These are phyloP conservation scores for Gerris buenoi DNA, from an alignment of 1,140 invertebrate species.

Conservation along the genomic window DNA sequence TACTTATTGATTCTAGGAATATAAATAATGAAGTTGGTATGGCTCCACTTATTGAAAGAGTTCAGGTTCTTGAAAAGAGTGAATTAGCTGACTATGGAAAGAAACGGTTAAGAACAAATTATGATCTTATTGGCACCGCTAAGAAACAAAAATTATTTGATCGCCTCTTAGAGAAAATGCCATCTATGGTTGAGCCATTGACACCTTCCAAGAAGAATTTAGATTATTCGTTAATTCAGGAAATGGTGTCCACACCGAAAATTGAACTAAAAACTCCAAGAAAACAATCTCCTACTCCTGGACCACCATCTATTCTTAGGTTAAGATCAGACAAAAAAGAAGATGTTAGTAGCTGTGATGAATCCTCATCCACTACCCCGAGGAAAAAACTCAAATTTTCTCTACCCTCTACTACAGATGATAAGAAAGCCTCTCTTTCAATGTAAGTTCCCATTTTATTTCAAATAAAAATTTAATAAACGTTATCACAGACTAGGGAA, in stretches of 20 bases:
- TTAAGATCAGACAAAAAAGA: background rate
- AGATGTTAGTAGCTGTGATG: background rate
- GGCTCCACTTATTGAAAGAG: background rate
- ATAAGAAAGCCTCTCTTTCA: too few relatives aligned
- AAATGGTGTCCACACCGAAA: background rate
- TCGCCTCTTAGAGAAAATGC: background rate
- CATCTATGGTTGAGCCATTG: background rate
- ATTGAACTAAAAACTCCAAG: background rate
- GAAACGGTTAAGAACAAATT: background rate
- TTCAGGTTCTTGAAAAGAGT: background rate
- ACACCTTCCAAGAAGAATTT: background rate
- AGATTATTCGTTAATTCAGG: background rate
- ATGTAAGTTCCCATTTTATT: too few relatives aligned
- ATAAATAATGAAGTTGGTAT: background rate
- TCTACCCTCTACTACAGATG: background rate
- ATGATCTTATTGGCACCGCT: background rate
- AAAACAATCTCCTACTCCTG: background rate
- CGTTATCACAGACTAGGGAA: too few relatives aligned
- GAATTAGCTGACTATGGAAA: background rate
- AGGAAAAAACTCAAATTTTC: background rate
- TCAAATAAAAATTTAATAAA: too few relatives aligned
- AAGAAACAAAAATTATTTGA: background rate
- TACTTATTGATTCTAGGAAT: background rate
- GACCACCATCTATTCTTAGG: background rate
- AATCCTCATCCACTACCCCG: background rate